Base-by-base conservation (phyloP, 2,797 vertebrate genomes). In the Sardinella longiceps region DNA sequence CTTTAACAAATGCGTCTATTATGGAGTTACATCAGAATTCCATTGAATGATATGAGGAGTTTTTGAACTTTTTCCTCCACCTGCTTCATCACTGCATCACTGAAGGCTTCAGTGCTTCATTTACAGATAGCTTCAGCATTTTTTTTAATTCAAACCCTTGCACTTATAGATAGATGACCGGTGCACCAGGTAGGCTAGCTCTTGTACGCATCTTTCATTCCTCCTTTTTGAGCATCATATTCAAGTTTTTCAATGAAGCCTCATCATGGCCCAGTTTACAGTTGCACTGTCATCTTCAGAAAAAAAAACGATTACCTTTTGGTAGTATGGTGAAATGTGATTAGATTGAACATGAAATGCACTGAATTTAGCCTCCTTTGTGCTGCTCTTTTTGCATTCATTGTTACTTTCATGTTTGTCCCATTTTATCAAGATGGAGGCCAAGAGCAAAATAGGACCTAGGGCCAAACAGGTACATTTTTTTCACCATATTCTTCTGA, bases 401-500 rank as follows among this genome's bases (percentile, higher is more conserved):
- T 37, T 15, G 63, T 33, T 70, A 37, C 63, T 12, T 70, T 70
- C 30, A 30, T 12, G 33, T 74, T 74, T 74, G 66, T 74, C 33
- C 66, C 66, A 74, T 74, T 74, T 39, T 74, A 74, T 1, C 33
- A 74, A 37, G 6, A 10, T 60, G 56, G 66, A 74, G 33, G 30
- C 66, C 33, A 74, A 74, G 66, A 74, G 33, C 3, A 74, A 23
- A 15, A 74, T 14, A 15, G 66, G 14, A 74, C 18, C 14, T 20
- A 74, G 66, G 18, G 33, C 66, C 33, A 74, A 74, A 74, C 66
- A 39, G 33, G 66, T 39, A 39, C 66, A 74, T 15, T 58, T 23
- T 10, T 33, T 25, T 70, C 33, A 48, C 37, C 80, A 25, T 84
- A 53, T 80, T 84, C 20, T 80, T 83, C 28, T 86, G 80, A 85